Conservation (phyloP, 2,797 vertebrate genomes). For the Crossoptilon crossoptilon region DNA sequence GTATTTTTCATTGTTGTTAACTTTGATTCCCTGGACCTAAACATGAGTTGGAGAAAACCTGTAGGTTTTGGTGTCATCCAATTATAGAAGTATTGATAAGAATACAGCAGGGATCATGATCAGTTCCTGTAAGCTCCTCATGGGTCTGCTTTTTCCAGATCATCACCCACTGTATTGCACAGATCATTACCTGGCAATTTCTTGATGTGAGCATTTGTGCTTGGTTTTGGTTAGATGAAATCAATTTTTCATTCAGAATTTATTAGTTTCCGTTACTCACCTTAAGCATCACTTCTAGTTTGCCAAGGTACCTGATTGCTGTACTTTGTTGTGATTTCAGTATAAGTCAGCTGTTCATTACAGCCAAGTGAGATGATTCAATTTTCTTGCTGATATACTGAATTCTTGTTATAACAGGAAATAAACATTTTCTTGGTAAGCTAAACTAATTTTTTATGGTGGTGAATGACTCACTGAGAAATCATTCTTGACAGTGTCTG, state of each 20-base stretch:
- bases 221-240: neutral
- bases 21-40: neutral
- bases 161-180: neutral
- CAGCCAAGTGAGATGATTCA: slow-evolving; percentile 38
- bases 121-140: neutral
- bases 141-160: neutral
- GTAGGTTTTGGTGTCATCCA: neutral
- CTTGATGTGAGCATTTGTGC: neutral
- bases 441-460: slow-evolving; percentile 51
- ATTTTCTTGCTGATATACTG: slow-evolving; percentile 58
- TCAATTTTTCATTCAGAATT: neutral
- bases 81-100: neutral
- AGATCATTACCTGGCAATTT: neutral
- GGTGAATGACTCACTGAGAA: slow-evolving; percentile 73
- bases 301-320: neutral
- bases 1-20: neutral
- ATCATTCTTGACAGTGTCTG: slow-evolving; percentile 58
- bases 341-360: slow-evolving; percentile 44
- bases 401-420: slow-evolving; percentile 68
- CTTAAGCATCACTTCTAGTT: neutral
- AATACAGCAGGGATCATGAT: neutral
- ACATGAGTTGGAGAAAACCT: neutral
- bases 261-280: neutral
- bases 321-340: slow-evolving; percentile 27
- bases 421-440: slow-evolving; percentile 66